These are phyloP conservation scores for Brachionichthys hirsutus DNA, from an alignment of 2,113 vertebrate species.

Conservation along the genomic window DNA sequence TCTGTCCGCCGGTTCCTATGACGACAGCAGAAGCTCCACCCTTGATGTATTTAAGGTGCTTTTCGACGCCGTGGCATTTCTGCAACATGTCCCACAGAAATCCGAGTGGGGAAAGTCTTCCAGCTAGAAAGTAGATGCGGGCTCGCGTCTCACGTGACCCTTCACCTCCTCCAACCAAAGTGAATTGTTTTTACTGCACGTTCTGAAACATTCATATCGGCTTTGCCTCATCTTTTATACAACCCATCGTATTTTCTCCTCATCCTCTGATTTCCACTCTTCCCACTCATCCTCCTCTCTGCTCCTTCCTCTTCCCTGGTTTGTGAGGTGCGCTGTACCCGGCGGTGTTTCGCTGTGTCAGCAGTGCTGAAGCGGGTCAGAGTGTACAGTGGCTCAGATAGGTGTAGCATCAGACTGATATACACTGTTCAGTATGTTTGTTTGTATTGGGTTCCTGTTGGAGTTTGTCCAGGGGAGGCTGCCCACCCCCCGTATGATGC, in stretches of 20 bases:
- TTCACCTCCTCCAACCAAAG: neutral
- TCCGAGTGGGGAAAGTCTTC: too few relatives aligned
- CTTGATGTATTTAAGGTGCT: constrained; percentile 34
- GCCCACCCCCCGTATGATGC: constrained; percentile 26
- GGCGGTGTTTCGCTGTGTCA: constrained; percentile 40
- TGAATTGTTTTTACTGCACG: constrained; percentile 6
- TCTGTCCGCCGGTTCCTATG: constrained; percentile 48
- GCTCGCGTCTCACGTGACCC: too few relatives aligned
- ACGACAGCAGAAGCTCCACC: constrained; percentile 38
- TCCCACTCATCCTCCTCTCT: constrained; percentile 26
- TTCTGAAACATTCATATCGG: constrained; percentile 11
- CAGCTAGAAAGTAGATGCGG: too few relatives aligned
- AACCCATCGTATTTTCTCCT: constrained; percentile 17
- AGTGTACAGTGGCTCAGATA: constrained; percentile 39
- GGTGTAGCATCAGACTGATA: constrained; percentile 18
- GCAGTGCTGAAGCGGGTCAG: constrained; percentile 56
- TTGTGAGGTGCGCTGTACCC: constrained; percentile 40
- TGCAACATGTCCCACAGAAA: too few relatives aligned
- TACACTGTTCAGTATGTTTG: constrained; percentile 5
- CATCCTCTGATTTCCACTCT: constrained; percentile 28
- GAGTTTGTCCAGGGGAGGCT: constrained; percentile 10
- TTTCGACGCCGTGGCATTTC: constrained; percentile 9
- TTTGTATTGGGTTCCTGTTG: constrained; percentile 17
- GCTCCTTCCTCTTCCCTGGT: constrained; percentile 32
- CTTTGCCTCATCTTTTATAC: constrained; percentile 19